phyloP scores from a whole-genome alignment of 2,888 invertebrate species.

The Ephialtes manifestator region DNA sequence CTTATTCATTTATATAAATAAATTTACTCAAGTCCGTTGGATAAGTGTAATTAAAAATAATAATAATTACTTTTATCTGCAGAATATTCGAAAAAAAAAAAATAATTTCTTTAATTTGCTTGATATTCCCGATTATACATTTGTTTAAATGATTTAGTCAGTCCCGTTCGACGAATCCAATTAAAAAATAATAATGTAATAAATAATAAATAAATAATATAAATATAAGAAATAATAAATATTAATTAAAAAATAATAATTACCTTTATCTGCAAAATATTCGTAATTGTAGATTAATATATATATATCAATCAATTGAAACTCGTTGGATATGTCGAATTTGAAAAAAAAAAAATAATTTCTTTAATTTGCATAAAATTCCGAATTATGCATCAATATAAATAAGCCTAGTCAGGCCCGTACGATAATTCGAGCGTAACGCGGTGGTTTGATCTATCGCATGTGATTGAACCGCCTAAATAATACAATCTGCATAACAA shows the following conservation, averaged over 20 bases:
- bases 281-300: not conserved
- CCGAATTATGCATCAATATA: not conserved
- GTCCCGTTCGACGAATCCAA: not conserved
- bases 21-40: too few relatives aligned
- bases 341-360: not conserved
- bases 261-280: not conserved
- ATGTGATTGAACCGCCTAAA: slow-evolving; percentile 77
- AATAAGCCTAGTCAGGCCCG: not conserved
- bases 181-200: too few relatives aligned
- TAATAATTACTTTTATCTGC: not conserved
- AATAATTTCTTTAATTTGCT: not conserved
- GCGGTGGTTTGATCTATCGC: slow-evolving; percentile 16
- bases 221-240: too few relatives aligned
- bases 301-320: not conserved
- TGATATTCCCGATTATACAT: not conserved
- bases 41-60: not conserved
- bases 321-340: slow-evolving; percentile 8
- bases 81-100: not conserved
- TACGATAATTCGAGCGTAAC: slow-evolving; percentile 48
- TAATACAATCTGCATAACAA: slow-evolving; percentile 83
- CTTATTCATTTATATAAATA: too few relatives aligned
- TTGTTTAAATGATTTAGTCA: not conserved
- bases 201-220: too few relatives aligned
- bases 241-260: not conserved
- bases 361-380: not conserved